Percentiles rank a stretch among this genome's conserved stretches.
phyloP scores from a whole-genome alignment of 2,888 invertebrate species.

The Rhynchonema sp. region DNA sequence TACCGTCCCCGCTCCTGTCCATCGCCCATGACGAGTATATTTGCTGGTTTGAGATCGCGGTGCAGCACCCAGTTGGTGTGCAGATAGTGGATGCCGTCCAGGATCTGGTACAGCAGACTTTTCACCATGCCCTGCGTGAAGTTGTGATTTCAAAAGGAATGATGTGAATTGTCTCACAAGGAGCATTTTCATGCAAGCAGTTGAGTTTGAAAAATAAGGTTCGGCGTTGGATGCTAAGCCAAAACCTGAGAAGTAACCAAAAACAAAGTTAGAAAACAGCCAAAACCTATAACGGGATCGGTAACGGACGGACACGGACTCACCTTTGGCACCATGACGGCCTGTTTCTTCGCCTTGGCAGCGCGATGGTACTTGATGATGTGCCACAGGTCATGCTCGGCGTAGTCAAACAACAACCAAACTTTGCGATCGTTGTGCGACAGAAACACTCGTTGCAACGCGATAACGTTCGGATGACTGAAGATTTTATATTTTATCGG shows the following conservation, averaged over 20 bases:
- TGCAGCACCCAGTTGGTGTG: slow-evolving; percentile 98
- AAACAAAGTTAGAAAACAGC: too few relatives aligned
- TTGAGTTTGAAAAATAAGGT: too few relatives aligned
- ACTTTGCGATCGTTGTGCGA: slow-evolving; percentile 78
- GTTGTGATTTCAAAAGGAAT: too few relatives aligned
- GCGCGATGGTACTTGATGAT: slow-evolving; percentile 96
- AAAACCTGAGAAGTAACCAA: too few relatives aligned
- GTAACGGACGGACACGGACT: too few relatives aligned
- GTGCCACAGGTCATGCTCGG: slow-evolving; percentile 98
- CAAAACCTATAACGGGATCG: too few relatives aligned
- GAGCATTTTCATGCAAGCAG: too few relatives aligned
- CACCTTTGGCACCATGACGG: slow-evolving; percentile 14
- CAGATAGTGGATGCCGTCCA: slow-evolving; percentile 94
- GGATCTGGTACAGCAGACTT: slow-evolving; percentile 83
- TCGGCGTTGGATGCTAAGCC: too few relatives aligned
- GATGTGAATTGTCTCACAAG: too few relatives aligned
- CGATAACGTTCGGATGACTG: slow-evolving; percentile 72
- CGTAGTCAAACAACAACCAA: slow-evolving; percentile 90
- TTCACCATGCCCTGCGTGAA: slow-evolving; percentile 69
- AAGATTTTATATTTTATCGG: too few relatives aligned
- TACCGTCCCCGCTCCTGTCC: slow-evolving; percentile 79
- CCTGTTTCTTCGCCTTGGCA: slow-evolving; percentile 68
- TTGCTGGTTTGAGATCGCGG: slow-evolving; percentile 63
- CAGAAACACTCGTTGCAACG: slow-evolving; percentile 79
- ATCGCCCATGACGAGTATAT: slow-evolving; percentile 97